Conservation (phyloP, 2,113 vertebrate genomes). For the Poicephalus meyeri region DNA sequence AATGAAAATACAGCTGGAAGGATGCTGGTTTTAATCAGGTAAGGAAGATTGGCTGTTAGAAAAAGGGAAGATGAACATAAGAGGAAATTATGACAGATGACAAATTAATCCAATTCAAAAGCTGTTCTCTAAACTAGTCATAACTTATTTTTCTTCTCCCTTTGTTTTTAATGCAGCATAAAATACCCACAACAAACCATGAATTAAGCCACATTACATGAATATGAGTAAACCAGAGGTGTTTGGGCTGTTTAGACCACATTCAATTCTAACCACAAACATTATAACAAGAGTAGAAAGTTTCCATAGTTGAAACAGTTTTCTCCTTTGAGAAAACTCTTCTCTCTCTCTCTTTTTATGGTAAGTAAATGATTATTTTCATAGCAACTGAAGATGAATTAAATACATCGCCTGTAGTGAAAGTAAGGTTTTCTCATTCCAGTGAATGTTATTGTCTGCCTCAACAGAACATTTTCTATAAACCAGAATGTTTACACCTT, state of each 20-base stretch:
- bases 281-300: not conserved
- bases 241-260: not conserved
- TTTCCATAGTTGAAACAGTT: not conserved
- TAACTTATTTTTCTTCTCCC: not conserved
- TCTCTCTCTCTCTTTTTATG: not conserved
- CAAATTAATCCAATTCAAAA: conserved; percentile 25
- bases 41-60: not conserved
- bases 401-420: not conserved
- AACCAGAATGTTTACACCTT: not conserved
- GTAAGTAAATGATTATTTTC: not conserved
- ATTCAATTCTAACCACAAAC: not conserved
- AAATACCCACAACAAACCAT: not conserved
- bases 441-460: not conserved
- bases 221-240: not conserved
- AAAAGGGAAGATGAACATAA: not conserved
- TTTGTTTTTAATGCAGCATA: not conserved
- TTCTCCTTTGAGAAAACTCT: not conserved
- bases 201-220: not conserved
- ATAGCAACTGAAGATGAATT: not conserved
- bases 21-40: not conserved
- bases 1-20: not conserved
- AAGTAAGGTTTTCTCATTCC: not conserved
- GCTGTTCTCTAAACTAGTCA: not conserved
- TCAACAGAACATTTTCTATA: not conserved
- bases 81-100: conserved; percentile 7